Percentiles rank a stretch among this genome's conserved stretches.
phyloP scores from a whole-genome alignment of 2,888 invertebrate species.

The Pyrocoelia pectoralis region DNA sequence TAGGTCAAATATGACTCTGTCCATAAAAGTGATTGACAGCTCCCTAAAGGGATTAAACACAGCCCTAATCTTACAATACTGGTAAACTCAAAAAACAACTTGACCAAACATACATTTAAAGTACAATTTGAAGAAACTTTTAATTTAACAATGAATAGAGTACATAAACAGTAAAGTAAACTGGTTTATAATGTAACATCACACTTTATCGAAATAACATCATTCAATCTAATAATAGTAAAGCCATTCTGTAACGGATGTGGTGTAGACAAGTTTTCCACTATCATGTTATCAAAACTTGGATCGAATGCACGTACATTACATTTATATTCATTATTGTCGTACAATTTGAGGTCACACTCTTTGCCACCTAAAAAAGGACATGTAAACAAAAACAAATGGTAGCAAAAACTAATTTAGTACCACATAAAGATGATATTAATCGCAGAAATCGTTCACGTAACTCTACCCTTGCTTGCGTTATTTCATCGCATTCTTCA shows the following conservation, averaged over 20 bases:
- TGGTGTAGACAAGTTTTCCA: conserved; percentile 52
- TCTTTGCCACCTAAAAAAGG: conserved; percentile 38
- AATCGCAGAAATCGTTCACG: conserved; percentile 52
- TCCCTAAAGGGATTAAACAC: too few relatives aligned
- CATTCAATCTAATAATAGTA: conserved; percentile 51
- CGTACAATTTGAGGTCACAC: conserved; percentile 50
- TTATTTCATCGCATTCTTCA: conserved; percentile 28
- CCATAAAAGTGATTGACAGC: too few relatives aligned
- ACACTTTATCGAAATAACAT: conserved; percentile 49
- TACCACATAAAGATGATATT: conserved; percentile 52
- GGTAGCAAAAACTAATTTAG: conserved; percentile 16
- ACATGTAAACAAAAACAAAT: too few relatives aligned
- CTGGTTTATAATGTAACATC: conserved; percentile 24
- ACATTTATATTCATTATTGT: conserved; percentile 50
- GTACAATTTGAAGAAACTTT: too few relatives aligned
- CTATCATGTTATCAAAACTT: conserved; percentile 51
- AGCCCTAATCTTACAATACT: too few relatives aligned
- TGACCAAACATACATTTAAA: too few relatives aligned
- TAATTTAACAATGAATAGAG: too few relatives aligned
- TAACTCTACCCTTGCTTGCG: conserved; percentile 49
- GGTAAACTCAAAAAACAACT: too few relatives aligned
- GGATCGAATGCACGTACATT: conserved; percentile 51
- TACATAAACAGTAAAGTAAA: background rate
- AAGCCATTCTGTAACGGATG: conserved; percentile 42
- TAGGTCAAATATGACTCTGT: too few relatives aligned